Evolutionary conservation across 2,888 invertebrate genomes (phyloP).

Genomic region (Oxystoma pomonae): DNA sequence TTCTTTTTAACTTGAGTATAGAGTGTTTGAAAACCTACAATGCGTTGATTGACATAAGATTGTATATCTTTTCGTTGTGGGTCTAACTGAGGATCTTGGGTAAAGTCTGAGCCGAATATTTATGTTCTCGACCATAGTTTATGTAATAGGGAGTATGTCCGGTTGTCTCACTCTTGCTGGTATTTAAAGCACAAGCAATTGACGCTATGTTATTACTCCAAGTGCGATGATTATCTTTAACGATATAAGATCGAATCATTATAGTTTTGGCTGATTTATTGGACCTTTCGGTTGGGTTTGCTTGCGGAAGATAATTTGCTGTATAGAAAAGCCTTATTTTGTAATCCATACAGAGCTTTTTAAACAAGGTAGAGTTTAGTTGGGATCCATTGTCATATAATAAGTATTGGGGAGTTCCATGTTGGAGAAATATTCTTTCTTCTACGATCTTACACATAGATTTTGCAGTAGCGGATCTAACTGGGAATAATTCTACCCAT

Average conservation of each 20-base stretch:
- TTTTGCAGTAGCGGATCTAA: constrained; percentile 1
- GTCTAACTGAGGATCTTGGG: too few relatives aligned
- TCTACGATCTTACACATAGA: background rate
- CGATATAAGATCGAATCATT: constrained; percentile 2
- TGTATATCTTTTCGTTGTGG: too few relatives aligned
- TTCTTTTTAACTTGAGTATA: too few relatives aligned
- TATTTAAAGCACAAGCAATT: background rate
- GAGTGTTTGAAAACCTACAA: too few relatives aligned
- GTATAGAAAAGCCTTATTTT: background rate
- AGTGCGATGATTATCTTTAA: background rate
- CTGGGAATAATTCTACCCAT: background rate
- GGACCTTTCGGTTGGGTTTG: background rate
- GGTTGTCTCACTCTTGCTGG: background rate
- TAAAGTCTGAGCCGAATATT: too few relatives aligned
- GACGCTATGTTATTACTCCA: background rate
- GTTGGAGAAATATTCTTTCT: constrained; percentile 3
- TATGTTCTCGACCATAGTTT: background rate
- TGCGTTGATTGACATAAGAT: too few relatives aligned
- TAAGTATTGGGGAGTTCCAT: background rate
- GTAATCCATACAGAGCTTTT: background rate
- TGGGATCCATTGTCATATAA: background rate
- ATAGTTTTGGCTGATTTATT: background rate
- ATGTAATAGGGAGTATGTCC: background rate
- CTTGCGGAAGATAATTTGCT: background rate
- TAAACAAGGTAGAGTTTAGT: background rate